These are phyloP conservation scores for Drosophila nr. perissopoda DNA, from an alignment of 2,888 invertebrate species.

Conservation along the genomic window DNA sequence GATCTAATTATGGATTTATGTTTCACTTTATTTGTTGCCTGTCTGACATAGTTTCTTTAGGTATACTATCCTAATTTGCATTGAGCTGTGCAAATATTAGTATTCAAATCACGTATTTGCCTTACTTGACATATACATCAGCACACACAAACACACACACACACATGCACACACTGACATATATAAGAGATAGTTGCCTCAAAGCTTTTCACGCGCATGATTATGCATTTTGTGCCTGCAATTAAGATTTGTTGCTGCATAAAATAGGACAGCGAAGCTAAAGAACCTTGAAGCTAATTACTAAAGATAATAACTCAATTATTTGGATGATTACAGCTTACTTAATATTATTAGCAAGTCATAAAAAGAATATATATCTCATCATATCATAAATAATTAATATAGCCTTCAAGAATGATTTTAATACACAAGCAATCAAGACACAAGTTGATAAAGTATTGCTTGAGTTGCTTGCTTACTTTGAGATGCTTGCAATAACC, in stretches of 20 bases:
- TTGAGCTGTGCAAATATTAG: constrained; percentile 49
- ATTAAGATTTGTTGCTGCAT: constrained; percentile 60
- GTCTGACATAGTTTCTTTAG: constrained; percentile 46
- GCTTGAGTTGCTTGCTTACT: not conserved
- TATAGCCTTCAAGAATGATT: not conserved
- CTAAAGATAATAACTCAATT: constrained; percentile 45
- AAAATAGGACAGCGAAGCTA: constrained; percentile 33
- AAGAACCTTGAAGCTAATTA: constrained; percentile 67
- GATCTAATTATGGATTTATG: constrained; percentile 25
- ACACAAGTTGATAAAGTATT: not conserved
- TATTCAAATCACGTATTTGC: constrained; percentile 74
- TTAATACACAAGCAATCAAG: not conserved
- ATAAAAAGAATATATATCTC: not conserved
- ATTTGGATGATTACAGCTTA: not conserved
- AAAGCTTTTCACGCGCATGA: constrained; percentile 55
- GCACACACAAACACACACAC: constrained; percentile 16
- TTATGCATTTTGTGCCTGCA: constrained; percentile 70
- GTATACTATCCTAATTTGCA: constrained; percentile 16
- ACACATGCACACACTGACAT: not conserved
- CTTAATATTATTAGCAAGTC: not conserved
- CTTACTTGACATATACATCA: constrained; percentile 56
- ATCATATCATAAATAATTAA: not conserved
- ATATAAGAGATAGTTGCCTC: constrained; percentile 5
- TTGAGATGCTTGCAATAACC: constrained; percentile 8
- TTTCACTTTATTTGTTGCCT: constrained; percentile 4